Evolutionary conservation across 1,140 invertebrate species (phyloP), one percentile per base, ranked within the genome.

Genomic region (Oryctes rhinoceros): DNA sequence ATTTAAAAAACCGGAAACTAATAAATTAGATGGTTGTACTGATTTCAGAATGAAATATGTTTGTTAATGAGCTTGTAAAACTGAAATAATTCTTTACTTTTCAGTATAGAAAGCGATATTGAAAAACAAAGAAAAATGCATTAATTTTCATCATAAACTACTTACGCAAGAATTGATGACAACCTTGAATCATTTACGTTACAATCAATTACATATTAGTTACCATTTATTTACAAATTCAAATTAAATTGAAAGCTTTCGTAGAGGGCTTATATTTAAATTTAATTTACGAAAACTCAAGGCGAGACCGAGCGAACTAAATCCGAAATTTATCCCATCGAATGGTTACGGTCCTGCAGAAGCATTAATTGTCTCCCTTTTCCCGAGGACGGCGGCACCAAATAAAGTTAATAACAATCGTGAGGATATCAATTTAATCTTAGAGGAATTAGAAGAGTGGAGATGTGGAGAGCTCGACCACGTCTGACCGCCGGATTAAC

Each of bases 351-450:
- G 65, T 37, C 18, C 65, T 71, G 65, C 65, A 71, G 65, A 37
- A 30, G 35, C 65, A 71, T 71, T 71, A 71, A 71, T 71, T 71
- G 65, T 71, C 65, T 71, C 65, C 65, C 65, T 71, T 71, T 71
- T 71, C 65, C 24, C 24, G 10, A 71, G 65, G 11, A 37, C 24
- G 20, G 24, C 20, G 20, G 65, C 24, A 24, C 65, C 65, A 71
- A 71, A 71, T 71, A 71, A 37, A 71, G 65, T 71, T 71, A 71
- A 71, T 71, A 71, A 71, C 65, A 71, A 71, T 71, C 65, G 65
- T 71, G 65, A 71, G 65, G 65, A 71, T 71, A 71, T 71, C 65
- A 71, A 71, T 71, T 71, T 71, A 71, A 71, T 71, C 65, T 71
- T 71, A 71, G 65, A 71, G 65, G 65, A 71, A 71, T 71, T 71